Percentiles rank a stretch among this genome's conserved stretches.
Conservation (phyloP, 2,797 vertebrate genomes). For the Melanotaenia pygmaea region DNA sequence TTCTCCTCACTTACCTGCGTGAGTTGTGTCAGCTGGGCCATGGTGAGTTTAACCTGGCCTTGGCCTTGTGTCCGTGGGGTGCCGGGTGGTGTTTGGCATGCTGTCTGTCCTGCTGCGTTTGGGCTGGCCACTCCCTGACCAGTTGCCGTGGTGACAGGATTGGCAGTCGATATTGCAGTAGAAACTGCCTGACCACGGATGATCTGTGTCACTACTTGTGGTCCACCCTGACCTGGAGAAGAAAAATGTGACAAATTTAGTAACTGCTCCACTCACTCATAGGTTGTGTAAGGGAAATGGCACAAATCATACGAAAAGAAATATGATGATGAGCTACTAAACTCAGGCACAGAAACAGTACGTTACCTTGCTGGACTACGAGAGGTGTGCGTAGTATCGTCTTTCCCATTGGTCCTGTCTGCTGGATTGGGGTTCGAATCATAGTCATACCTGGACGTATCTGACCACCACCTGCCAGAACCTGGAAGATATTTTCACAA, state of each 20-base stretch:
- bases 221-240: constrained; percentile 85
- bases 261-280: background rate
- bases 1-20: constrained; percentile 87
- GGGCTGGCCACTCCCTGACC: constrained; percentile 82
- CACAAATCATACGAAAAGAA: background rate
- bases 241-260: constrained; percentile 2
- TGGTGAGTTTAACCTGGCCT: constrained; percentile 94
- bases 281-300: background rate
- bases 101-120: constrained; percentile 71
- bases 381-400: constrained; percentile 92
- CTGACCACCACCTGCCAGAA: constrained; percentile 85
- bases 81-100: constrained; percentile 73
- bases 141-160: constrained; percentile 80
- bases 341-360: constrained; percentile 1
- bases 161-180: constrained; percentile 87
- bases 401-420: constrained; percentile 89
- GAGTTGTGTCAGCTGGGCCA: constrained; percentile 94
- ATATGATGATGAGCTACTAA: too few relatives aligned
- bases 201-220: constrained; percentile 95
- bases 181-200: constrained; percentile 94
- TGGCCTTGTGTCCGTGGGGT: constrained; percentile 89
- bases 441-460: constrained; percentile 95
- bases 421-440: constrained; percentile 91
- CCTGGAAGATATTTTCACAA: constrained; percentile 71
- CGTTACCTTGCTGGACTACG: constrained; percentile 94